Evolutionary conservation across 2,113 vertebrate genomes (phyloP).

Genomic region (Picathartes gymnocephalus): DNA sequence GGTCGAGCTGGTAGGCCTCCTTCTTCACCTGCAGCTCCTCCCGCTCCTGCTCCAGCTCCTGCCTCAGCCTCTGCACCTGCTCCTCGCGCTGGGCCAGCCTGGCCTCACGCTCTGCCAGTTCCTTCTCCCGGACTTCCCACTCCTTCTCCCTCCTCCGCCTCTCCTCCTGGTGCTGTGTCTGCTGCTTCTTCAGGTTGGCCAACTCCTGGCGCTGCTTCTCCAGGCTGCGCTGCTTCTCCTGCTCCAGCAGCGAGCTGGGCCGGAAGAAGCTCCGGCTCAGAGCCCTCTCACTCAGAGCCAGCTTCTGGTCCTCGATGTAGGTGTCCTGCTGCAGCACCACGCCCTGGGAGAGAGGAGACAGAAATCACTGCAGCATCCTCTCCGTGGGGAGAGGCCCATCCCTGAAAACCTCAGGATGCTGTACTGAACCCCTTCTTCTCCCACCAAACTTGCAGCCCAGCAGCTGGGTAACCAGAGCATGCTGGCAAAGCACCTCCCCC

Average conservation of each 20-base stretch:
- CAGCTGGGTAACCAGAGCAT: background rate
- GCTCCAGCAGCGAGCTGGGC: conserved; percentile 87
- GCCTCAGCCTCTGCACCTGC: conserved; percentile 65
- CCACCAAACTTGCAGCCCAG: background rate
- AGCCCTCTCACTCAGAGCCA: conserved; percentile 80
- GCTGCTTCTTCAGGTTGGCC: conserved; percentile 88
- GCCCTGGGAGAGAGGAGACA: conserved; percentile 64
- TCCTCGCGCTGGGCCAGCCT: conserved; percentile 75
- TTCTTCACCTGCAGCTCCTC: conserved; percentile 77
- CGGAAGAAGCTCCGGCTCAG: conserved; percentile 72
- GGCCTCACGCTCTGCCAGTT: conserved; percentile 77
- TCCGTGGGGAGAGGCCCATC: fast-evolving
- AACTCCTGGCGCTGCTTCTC: conserved; percentile 94
- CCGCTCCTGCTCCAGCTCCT: conserved; percentile 75
- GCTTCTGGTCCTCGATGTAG: conserved; percentile 92
- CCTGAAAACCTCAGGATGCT: background rate
- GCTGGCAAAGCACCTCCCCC: background rate
- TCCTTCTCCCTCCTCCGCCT: conserved; percentile 78
- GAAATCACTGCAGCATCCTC: background rate
- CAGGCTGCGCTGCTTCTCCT: conserved; percentile 96
- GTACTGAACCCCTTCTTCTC: background rate
- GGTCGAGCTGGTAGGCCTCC: conserved; percentile 81
- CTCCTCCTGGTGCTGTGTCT: conserved; percentile 86
- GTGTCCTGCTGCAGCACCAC: conserved; percentile 95
- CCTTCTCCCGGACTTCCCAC: conserved; percentile 83